A percentile compares a stretch with the other conserved stretches of the same genome.
phyloP scores from a whole-genome alignment of 2,113 vertebrate genomes.

The Mormyrus iriodes region DNA sequence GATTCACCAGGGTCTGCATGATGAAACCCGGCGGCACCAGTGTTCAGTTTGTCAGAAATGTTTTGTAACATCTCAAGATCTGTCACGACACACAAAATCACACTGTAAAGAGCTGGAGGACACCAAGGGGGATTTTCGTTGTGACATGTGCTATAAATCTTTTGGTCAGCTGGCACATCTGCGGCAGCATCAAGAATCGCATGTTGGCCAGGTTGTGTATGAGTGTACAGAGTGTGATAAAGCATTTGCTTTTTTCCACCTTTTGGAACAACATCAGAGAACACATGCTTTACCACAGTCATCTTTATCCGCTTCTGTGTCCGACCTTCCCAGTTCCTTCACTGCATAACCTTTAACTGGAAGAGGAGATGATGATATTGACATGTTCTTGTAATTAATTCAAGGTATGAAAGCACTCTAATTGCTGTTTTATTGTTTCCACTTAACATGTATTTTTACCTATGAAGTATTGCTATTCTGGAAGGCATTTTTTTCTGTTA shows the following conservation, averaged over 20 bases:
- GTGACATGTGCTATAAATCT: conserved; percentile 68
- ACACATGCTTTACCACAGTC: conserved; percentile 41
- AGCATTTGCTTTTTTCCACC: conserved; percentile 64
- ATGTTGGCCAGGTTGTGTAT: conserved; percentile 65
- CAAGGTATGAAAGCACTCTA: neutral
- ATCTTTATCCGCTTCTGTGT: conserved; percentile 12
- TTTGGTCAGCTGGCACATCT: conserved; percentile 50
- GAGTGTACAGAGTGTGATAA: conserved; percentile 72
- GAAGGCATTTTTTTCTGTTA: neutral
- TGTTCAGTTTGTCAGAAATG: conserved; percentile 44
- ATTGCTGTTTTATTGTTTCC: neutral
- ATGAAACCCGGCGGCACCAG: conserved; percentile 22
- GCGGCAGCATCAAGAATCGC: conserved; percentile 61
- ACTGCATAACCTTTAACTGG: conserved; percentile 21
- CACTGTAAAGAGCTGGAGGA: conserved; percentile 40
- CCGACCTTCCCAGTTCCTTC: conserved; percentile 13
- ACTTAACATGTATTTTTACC: neutral
- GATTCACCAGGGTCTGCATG: conserved; percentile 20
- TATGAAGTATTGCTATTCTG: conserved; percentile 1
- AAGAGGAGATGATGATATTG: neutral
- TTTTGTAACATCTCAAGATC: conserved; percentile 41
- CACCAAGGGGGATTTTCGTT: conserved; percentile 45
- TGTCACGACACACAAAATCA: conserved; percentile 49
- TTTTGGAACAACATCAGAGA: conserved; percentile 62
- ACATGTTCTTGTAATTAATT: neutral